phyloP scores from a whole-genome alignment of 2,797 vertebrate species.

The Gouania willdenowi region DNA sequence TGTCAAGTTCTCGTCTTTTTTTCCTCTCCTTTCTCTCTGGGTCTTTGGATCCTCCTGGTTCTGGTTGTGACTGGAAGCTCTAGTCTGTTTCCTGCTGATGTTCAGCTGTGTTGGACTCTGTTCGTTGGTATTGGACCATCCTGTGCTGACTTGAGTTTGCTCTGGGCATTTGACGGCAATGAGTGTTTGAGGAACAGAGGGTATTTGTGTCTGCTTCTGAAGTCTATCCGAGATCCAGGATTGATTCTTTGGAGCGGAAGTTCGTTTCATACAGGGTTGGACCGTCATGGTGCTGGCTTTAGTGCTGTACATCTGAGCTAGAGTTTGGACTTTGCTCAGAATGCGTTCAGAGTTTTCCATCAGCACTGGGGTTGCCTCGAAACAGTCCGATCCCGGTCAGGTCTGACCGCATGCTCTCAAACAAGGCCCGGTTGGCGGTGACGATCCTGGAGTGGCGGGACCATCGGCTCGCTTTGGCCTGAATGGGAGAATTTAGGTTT shows the following conservation, averaged over 20 bases:
- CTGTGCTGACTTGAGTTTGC: too few relatives aligned
- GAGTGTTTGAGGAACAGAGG: background rate
- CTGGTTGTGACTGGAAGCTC: conserved; percentile 1
- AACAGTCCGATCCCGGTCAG: conserved; percentile 64
- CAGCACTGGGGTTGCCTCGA: conserved; percentile 62
- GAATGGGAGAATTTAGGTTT: conserved; percentile 33
- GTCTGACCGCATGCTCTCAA: conserved; percentile 59
- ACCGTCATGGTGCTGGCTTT: conserved; percentile 81
- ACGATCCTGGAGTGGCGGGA: conserved; percentile 59
- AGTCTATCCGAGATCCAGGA: conserved; percentile 15
- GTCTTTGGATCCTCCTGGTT: conserved; percentile 7
- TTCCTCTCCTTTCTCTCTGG: conserved; percentile 3
- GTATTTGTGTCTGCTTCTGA: background rate
- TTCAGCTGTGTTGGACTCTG: background rate
- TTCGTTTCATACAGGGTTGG: conserved; percentile 69
- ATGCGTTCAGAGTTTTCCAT: conserved; percentile 81
- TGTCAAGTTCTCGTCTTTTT: conserved; percentile 4
- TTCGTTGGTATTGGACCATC: conserved; percentile 1
- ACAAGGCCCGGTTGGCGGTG: conserved; percentile 53
- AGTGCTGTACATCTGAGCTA: conserved; percentile 85
- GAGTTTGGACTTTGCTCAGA: conserved; percentile 84
- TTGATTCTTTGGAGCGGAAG: conserved; percentile 8
- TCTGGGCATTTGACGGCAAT: too few relatives aligned
- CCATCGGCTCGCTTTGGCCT: conserved; percentile 57
- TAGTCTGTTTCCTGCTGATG: conserved; percentile 10